Percentiles rank a stretch among this genome's conserved stretches.
Evolutionary conservation across 2,113 vertebrate genomes (phyloP).

Genomic region (Cephalophus harveyi): DNA sequence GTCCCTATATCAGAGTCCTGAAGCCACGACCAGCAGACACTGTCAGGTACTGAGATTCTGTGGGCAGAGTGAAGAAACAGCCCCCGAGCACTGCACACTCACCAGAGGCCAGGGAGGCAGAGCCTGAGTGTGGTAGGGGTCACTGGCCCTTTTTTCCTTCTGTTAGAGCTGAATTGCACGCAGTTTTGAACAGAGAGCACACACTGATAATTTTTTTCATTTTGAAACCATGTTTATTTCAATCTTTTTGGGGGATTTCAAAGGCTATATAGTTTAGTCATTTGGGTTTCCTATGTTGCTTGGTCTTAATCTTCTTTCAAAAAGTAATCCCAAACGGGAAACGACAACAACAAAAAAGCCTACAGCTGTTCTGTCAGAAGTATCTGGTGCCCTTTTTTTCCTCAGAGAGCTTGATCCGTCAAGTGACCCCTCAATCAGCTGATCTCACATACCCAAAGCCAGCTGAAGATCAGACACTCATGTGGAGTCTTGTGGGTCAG

Average conservation of each 20-base stretch:
- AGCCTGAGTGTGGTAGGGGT: no score
- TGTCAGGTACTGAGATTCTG: neutral
- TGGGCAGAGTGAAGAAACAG: neutral
- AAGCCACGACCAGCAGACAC: neutral
- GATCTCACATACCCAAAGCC: neutral
- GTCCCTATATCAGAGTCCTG: neutral
- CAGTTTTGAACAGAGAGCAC: neutral
- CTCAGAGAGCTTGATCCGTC: neutral
- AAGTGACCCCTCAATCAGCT: neutral
- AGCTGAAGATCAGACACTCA: neutral
- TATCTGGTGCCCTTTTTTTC: neutral
- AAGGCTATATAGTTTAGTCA: constrained; percentile 19
- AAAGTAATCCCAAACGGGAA: neutral
- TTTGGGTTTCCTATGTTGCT: neutral
- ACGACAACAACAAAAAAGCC: neutral
- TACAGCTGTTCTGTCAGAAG: neutral
- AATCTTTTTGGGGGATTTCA: neutral
- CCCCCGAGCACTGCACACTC: neutral
- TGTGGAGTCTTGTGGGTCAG: neutral
- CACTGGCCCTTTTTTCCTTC: neutral
- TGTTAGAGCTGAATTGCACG: neutral
- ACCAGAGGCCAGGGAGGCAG: neutral
- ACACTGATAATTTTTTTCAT: neutral
- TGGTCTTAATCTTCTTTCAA: constrained; percentile 42
- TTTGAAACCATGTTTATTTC: constrained; percentile 31